Conservation (phyloP, 1,140 invertebrate species). For the Mya arenaria region DNA sequence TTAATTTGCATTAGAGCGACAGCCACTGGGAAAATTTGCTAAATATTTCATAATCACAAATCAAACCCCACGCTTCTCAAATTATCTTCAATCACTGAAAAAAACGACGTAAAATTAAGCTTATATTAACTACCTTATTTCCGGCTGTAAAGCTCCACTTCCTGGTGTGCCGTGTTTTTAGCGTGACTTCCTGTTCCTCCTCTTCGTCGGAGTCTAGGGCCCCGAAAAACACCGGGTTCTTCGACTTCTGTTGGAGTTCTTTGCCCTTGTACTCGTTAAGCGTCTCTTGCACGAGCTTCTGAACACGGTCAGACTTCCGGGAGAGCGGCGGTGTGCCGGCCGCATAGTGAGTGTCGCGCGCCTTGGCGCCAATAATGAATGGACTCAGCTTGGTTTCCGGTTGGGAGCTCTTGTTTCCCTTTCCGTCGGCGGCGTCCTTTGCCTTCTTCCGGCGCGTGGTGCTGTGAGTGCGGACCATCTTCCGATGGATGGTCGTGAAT, state of each 20-base stretch:
- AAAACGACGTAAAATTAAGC: no score
- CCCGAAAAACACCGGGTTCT: conserved; percentile 34
- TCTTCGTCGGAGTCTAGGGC: conserved; percentile 38
- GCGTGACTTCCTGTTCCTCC: not conserved
- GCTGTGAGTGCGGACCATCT: conserved; percentile 32
- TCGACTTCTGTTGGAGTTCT: conserved; percentile 3
- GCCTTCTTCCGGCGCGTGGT: conserved; percentile 10
- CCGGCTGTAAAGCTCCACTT: not conserved
- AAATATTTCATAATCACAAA: no score
- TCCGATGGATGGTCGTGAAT: conserved; percentile 39
- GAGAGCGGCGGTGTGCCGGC: not conserved
- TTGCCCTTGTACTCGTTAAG: conserved; percentile 43
- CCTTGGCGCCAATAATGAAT: conserved; percentile 13
- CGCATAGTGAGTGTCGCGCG: not conserved
- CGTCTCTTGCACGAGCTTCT: conserved; percentile 41
- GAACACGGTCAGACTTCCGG: not conserved
- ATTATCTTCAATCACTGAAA: no score
- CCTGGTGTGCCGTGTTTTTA: not conserved
- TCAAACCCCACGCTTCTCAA: no score
- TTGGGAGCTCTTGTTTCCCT: not conserved
- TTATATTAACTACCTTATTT: no score
- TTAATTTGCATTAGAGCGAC: no score
- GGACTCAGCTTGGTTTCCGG: conserved; percentile 36
- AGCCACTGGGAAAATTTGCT: no score
- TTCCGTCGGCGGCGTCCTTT: not conserved